These are phyloP conservation scores for Brachymystax lenok DNA, from an alignment of 2,797 vertebrate species.

Conservation along the genomic window DNA sequence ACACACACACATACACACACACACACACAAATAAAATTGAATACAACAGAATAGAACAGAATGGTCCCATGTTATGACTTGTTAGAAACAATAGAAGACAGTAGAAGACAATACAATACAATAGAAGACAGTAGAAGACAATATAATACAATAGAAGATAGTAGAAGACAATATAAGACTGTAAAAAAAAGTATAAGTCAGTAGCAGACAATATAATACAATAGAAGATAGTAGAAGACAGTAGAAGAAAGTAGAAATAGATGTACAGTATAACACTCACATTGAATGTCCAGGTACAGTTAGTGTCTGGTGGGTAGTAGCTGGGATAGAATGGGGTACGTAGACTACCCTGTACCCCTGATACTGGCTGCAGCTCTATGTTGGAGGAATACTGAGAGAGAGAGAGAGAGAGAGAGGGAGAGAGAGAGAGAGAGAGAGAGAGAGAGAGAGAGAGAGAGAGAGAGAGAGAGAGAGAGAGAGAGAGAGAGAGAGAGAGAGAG, in stretches of 20 bases:
- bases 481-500: too few relatives aligned
- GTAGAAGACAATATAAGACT: background rate
- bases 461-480: too few relatives aligned
- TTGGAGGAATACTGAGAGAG: conserved; percentile 69
- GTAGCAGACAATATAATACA: background rate
- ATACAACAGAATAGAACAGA: background rate
- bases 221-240: background rate
- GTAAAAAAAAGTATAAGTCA: background rate
- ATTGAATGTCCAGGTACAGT: conserved; percentile 88
- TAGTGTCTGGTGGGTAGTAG: conserved; percentile 89
- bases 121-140: conserved; percentile 19
- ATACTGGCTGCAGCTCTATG: conserved; percentile 70
- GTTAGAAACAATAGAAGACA: background rate
- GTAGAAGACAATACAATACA: background rate
- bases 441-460: background rate
- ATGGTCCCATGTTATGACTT: background rate
- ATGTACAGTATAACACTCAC: conserved; percentile 67
- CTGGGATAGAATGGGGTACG: conserved; percentile 90
- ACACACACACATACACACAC: background rate
- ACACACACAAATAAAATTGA: background rate
- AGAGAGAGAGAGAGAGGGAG: background rate
- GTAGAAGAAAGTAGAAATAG: background rate
- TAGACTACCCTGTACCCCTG: conserved; percentile 81
- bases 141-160: background rate
- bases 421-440: background rate